phyloP scores from a whole-genome alignment of 2,113 vertebrate species.

The Neotragus moschatus region DNA sequence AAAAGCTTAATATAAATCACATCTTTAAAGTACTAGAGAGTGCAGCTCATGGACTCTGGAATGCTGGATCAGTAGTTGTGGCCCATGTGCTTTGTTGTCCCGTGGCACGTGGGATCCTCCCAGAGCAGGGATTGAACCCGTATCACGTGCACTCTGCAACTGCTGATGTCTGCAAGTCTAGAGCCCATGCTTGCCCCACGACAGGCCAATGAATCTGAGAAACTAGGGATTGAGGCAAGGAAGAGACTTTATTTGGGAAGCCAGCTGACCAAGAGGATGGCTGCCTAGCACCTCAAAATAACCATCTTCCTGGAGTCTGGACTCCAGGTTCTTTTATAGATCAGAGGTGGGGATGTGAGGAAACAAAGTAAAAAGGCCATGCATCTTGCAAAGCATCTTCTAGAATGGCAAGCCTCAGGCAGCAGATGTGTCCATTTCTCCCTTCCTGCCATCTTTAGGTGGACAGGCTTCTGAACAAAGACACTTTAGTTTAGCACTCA shows the following conservation, averaged over 20 bases:
- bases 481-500: background rate
- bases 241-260: background rate
- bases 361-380: background rate
- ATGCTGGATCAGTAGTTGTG: background rate
- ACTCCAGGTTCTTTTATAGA: background rate
- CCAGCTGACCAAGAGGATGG: background rate
- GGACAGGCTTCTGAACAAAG: background rate
- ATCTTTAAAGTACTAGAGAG: background rate
- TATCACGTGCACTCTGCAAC: accelerated
- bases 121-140: background rate
- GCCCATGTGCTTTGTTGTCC: background rate
- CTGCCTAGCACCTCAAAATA: background rate
- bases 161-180: background rate
- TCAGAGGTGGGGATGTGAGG: background rate
- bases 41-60: background rate
- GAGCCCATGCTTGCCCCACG: background rate
- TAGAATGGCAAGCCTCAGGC: background rate
- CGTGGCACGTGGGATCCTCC: background rate
- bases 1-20: background rate
- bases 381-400: background rate
- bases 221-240: background rate
- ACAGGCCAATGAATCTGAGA: background rate
- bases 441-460: background rate
- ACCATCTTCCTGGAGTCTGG: background rate
- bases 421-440: background rate